Conservation (phyloP, 2,797 vertebrate genomes). For the Phylloscopus collybita region DNA sequence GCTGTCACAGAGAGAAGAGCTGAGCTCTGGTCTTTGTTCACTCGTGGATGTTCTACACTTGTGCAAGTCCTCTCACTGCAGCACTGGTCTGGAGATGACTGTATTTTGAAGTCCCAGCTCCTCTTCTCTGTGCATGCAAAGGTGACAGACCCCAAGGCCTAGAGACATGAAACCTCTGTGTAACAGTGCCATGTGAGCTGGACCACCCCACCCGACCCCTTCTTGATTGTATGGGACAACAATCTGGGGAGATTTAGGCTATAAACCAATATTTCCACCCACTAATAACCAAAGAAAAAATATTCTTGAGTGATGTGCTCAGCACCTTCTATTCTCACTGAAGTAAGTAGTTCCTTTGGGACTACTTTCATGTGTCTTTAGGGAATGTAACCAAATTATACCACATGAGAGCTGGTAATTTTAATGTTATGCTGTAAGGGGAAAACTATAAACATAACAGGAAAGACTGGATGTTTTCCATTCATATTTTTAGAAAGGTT, state of each 20-base stretch:
- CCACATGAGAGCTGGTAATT: conserved; percentile 58
- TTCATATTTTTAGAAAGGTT: conserved; percentile 63
- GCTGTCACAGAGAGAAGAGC: background rate
- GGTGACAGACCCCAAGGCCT: background rate
- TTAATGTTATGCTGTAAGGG: conserved; percentile 28
- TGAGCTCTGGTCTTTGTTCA: background rate
- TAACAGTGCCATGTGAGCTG: background rate
- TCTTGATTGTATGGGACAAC: background rate
- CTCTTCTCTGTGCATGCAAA: background rate
- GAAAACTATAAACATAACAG: conserved; percentile 62
- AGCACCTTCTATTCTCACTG: conserved; percentile 34
- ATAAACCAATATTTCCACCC: background rate
- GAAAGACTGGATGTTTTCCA: conserved; percentile 65
- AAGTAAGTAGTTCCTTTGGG: conserved; percentile 24
- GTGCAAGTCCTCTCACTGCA: background rate
- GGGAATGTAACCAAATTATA: conserved; percentile 57
- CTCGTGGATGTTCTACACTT: background rate
- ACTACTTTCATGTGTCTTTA: conserved; percentile 57
- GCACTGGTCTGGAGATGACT: background rate
- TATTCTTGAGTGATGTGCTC: background rate
- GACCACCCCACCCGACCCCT: background rate
- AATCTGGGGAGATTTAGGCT: background rate
- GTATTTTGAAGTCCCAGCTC: background rate
- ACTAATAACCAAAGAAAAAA: background rate
- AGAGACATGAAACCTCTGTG: background rate